Conservation (phyloP, 2,888 invertebrate species). For the Sussaba pulchella region DNA sequence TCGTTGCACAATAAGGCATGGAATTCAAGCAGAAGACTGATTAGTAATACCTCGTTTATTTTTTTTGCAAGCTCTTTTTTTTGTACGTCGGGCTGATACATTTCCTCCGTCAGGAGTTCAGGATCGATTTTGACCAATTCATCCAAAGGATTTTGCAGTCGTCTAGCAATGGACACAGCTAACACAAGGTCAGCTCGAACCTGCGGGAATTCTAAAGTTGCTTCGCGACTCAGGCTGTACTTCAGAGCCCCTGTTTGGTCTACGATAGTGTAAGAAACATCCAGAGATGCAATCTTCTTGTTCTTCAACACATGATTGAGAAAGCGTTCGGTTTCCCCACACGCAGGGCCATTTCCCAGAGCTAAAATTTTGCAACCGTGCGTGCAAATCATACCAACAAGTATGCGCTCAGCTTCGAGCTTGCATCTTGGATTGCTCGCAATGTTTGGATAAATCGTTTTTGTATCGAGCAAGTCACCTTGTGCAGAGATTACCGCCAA, state of each 20-base stretch:
- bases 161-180: slow-evolving; percentile 92
- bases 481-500: slow-evolving; percentile 91
- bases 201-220: slow-evolving; percentile 92
- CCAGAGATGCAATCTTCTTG: slow-evolving; percentile 86
- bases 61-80: slow-evolving; percentile 90
- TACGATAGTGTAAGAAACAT: slow-evolving; percentile 92
- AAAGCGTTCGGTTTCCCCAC: slow-evolving; percentile 94
- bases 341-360: slow-evolving; percentile 96
- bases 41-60: slow-evolving; percentile 90
- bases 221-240: slow-evolving; percentile 95
- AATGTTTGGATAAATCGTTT: slow-evolving; percentile 89
- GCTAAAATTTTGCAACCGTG: slow-evolving; percentile 92
- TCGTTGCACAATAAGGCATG: background rate
- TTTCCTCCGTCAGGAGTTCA: slow-evolving; percentile 96
- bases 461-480: slow-evolving; percentile 89
- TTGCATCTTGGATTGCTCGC: slow-evolving; percentile 77
- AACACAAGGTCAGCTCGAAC: slow-evolving; percentile 93
- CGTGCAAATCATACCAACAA: slow-evolving; percentile 86
- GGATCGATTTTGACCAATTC: slow-evolving; percentile 98
- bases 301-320: slow-evolving; percentile 87
- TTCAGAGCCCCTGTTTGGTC: slow-evolving; percentile 96
- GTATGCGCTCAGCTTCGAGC: slow-evolving; percentile 84
- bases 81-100: slow-evolving; percentile 96
- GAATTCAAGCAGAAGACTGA: no score
- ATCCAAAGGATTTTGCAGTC: slow-evolving; percentile 95